These are phyloP conservation scores for Pachyuromys duprasi DNA, from an alignment of 2,797 vertebrate species.

Conservation along the genomic window DNA sequence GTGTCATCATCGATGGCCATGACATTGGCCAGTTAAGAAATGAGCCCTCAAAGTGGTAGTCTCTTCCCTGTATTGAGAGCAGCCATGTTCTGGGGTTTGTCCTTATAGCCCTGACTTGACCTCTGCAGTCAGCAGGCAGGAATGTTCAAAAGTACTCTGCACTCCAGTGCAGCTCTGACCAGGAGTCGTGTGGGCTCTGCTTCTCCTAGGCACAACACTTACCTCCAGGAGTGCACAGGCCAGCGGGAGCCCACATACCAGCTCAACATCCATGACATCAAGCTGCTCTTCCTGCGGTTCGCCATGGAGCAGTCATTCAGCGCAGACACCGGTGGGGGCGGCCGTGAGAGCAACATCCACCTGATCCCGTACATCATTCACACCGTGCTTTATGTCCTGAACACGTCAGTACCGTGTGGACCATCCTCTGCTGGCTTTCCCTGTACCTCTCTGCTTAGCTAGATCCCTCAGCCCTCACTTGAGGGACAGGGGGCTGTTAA, in stretches of 20 bases:
- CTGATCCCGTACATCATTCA: constrained; percentile 99
- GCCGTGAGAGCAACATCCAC: constrained; percentile 99
- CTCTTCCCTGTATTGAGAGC: neutral
- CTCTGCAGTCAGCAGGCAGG: neutral
- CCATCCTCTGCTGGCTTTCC: fast-evolving
- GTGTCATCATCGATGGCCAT: neutral
- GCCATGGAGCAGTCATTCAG: constrained; percentile 99
- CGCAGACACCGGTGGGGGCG: constrained; percentile 96
- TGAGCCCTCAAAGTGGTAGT: neutral
- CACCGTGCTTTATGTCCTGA: constrained; percentile 99
- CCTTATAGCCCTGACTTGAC: neutral
- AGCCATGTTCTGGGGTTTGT: neutral
- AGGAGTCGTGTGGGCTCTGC: fast-evolving
- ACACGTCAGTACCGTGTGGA: constrained; percentile 92
- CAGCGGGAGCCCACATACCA: constrained; percentile 99
- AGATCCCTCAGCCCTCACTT: neutral
- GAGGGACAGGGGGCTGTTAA: neutral
- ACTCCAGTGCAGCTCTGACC: neutral
- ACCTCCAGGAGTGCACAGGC: constrained; percentile 99
- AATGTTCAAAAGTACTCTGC: neutral
- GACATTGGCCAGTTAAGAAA: neutral
- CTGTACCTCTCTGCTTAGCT: neutral
- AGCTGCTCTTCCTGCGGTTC: constrained; percentile 97
- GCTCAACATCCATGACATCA: constrained; percentile 99
- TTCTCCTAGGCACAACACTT: constrained; percentile 95